Evolutionary conservation across 2,113 vertebrate species (phyloP), one percentile per base, ranked within the genome.

Genomic region (Montifringilla adamsi): DNA sequence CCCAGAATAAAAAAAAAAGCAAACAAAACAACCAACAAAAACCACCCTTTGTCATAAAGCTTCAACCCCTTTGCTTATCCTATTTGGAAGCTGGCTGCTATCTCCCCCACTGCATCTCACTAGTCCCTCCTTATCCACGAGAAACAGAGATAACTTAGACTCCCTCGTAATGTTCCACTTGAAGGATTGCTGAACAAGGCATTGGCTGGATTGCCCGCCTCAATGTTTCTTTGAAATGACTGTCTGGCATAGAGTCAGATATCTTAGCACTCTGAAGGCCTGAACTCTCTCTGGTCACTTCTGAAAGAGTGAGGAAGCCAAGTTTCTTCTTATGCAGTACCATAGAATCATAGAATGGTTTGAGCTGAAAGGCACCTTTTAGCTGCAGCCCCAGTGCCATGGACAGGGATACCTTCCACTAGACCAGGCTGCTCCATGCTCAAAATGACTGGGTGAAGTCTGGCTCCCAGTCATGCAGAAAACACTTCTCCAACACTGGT

Each of bases 351-450:
- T 4, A 17, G n/a, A 41, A 16, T 9, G 1, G 3, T 55, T 62
- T 22, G 30, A 30, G 14, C 31, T 76, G 41, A 62, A 35, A 55
- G 30, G 3, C 30, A n/a, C 41, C 11, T 47, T 9, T 44, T 52
- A 14, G 13, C 15, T 35, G 47, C 55, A 55, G 11, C 0, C 7
- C 5, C 5, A 3, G 1, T 27, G 24, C 17, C 5, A 10, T 3
- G 11, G 41, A 6, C 47, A 49, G n/a, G 13, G 21, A 41, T 21
- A 35, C 0, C 7, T 83, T 35, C 24, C 47, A 47, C 17, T 6
- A 31, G 39, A 41, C 20, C 11, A 53, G 11, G 20, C 1, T 53
- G 3, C n/a, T 55, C 16, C 47, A 19, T 23, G 24, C 5, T 7
- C 21, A 47, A 19, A 62, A 18, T 24, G 5, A 14, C 4, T 58